Base-by-base conservation (phyloP, 2,113 vertebrate species). In the Bothrops jararaca region DNA sequence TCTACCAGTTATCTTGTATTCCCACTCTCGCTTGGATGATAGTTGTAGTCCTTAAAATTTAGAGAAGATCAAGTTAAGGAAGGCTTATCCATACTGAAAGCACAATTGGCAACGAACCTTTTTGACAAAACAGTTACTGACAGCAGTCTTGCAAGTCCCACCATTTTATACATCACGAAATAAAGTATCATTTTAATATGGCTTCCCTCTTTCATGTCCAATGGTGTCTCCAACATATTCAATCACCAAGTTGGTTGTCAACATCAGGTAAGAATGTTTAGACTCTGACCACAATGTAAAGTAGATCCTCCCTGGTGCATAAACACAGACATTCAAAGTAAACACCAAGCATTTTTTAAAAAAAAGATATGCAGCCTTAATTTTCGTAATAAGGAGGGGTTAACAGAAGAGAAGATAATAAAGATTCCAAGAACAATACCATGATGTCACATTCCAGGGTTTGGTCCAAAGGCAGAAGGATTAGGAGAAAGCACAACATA, bases 391-490 rank as follows among this genome's bases (percentile, higher is more conserved):
- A 45, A 42, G 86, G 22, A 13, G 60, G 9, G 42, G 22, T 39
- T 64, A 89, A 57, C 58, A 57, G 26, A 23, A 50, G 11, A 26
- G 69, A 45, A 50, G 9, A 23, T 22, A 29, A 39, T 50, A 60
- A 90, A n/a, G 74, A 93, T 90, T 86, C 53, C 86, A 48, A 85
- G 9, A 64, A 18, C 80, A 86, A 34, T 54, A 85, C 13, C 26
- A 3, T 22, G 34, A 34, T 85, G 88, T 52, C 53, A 69, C 52
- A 39, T 80, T 86, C 56, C 74, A 64, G 92, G 69, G n/a, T 53
- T 64, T 92, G 88, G 74, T 90, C 74, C 92, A 90, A 90, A 86
- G 48, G 39, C n/a, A 53, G 74, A 15, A 86, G n/a, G 22, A 26
- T 29, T 60, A 52, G 12, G 8, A 85, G 56, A 64, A 23, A 60